Conservation (phyloP, 2,888 invertebrate species). For the Blera fallax region DNA sequence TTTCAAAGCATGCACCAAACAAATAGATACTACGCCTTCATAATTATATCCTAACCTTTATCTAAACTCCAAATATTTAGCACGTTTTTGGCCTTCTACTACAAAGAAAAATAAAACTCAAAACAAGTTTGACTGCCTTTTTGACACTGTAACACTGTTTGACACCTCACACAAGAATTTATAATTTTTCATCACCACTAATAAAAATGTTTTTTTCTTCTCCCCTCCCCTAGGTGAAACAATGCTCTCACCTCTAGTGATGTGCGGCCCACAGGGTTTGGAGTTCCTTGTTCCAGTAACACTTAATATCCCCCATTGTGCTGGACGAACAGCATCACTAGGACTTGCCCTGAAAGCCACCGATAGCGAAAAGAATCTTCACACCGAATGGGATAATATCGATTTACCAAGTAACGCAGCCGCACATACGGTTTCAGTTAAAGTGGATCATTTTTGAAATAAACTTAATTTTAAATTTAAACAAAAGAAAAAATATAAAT, state of each 20-base stretch:
- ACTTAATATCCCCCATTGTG: conserved; percentile 93
- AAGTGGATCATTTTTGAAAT: conserved; percentile 93
- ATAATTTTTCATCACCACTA: background rate
- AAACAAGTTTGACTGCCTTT: conserved; percentile 46
- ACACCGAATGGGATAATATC: conserved; percentile 93
- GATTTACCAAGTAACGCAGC: conserved; percentile 91
- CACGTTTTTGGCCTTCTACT: conserved; percentile 43
- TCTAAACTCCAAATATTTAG: conserved; percentile 27
- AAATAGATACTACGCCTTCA: background rate
- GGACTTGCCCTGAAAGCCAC: conserved; percentile 90
- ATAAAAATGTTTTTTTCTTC: background rate
- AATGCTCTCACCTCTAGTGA: conserved; percentile 95
- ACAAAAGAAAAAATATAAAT: conserved; percentile 42
- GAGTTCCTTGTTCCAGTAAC: conserved; percentile 95
- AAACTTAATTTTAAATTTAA: conserved; percentile 69
- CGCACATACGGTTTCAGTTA: conserved; percentile 93
- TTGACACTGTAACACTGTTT: conserved; percentile 68
- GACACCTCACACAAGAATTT: conserved; percentile 29
- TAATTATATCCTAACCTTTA: conserved; percentile 20
- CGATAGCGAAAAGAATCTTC: conserved; percentile 91
- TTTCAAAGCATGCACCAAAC: conserved; percentile 37
- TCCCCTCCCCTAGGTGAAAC: conserved; percentile 89
- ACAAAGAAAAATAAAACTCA: background rate
- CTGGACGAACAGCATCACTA: conserved; percentile 89
- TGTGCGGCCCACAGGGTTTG: conserved; percentile 97